A percentile compares a stretch with the other conserved stretches of the same genome.
Conservation (phyloP, 2,888 invertebrate species). For the Synanthedon tipuliformis region DNA sequence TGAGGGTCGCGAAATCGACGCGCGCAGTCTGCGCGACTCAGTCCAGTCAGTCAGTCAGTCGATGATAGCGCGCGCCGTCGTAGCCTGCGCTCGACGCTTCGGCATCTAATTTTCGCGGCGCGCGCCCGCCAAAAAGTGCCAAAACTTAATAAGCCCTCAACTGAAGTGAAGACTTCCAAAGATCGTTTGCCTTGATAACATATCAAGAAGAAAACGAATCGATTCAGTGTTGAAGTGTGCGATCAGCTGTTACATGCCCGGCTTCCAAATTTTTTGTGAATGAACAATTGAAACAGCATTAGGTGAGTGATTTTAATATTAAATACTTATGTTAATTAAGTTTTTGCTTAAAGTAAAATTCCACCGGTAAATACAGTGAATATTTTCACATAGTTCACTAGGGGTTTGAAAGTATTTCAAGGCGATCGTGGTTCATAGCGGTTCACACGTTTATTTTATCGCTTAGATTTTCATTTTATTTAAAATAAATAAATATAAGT, state of each 20-base stretch:
- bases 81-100: background rate
- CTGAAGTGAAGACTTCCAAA: conserved; percentile 2
- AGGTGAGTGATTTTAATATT: conserved; percentile 29
- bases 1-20: conserved; percentile 16
- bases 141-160: background rate
- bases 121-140: background rate
- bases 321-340: conserved; percentile 10
- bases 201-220: conserved; percentile 18
- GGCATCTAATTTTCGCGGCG: background rate
- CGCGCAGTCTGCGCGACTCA: conserved; percentile 21
- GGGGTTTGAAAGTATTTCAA: conserved; percentile 67
- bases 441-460: conserved; percentile 20
- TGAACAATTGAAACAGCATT: conserved; percentile 18
- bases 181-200: conserved; percentile 18
- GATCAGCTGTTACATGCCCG: conserved; percentile 18
- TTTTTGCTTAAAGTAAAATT: conserved; percentile 31
- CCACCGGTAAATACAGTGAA: conserved; percentile 38
- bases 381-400: conserved; percentile 59
- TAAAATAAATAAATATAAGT: too few species aligned
- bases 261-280: conserved; percentile 3
- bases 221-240: conserved; percentile 14
- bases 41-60: background rate
- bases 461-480: background rate
- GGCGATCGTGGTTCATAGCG: conserved; percentile 53
- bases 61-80: conserved; percentile 15